Conservation (phyloP, 2,888 invertebrate genomes). For the Aelia acuminata region DNA sequence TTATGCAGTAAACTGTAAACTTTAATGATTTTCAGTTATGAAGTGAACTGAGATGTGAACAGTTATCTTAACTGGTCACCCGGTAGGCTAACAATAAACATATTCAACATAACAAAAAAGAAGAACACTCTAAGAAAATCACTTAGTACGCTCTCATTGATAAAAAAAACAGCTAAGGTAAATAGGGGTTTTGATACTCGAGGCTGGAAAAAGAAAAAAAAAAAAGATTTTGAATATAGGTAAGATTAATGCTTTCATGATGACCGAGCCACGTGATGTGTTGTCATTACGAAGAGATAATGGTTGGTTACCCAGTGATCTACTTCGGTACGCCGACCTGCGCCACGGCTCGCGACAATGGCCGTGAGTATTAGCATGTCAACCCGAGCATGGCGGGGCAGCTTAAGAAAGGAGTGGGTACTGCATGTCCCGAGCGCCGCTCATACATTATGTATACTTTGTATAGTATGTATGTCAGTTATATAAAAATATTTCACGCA, state of each 20-base stretch:
- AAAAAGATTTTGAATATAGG: not conserved
- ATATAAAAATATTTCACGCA: too few relatives aligned
- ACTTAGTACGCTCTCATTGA: not conserved
- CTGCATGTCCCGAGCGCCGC: not conserved
- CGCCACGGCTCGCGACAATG: not conserved
- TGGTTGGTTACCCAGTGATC: not conserved
- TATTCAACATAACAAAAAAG: not conserved
- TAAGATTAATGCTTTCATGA: not conserved
- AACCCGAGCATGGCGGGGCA: not conserved
- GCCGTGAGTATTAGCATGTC: not conserved
- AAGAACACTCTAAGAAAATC: not conserved
- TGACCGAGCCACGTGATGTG: not conserved
- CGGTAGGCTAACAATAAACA: too few relatives aligned
- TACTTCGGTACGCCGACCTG: not conserved
- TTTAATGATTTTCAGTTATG: too few relatives aligned
- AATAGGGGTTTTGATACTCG: not conserved
- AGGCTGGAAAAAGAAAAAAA: not conserved
- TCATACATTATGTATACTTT: not conserved
- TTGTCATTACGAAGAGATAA: not conserved
- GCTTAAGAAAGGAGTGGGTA: not conserved
- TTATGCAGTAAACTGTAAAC: too few relatives aligned
- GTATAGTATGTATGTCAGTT: too few relatives aligned
- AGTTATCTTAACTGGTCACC: too few relatives aligned
- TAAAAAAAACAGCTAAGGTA: not conserved
- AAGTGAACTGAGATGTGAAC: too few relatives aligned